Evolutionary conservation across 1,140 invertebrate genomes (phyloP).

Genomic region (Procambarus virginalis): DNA sequence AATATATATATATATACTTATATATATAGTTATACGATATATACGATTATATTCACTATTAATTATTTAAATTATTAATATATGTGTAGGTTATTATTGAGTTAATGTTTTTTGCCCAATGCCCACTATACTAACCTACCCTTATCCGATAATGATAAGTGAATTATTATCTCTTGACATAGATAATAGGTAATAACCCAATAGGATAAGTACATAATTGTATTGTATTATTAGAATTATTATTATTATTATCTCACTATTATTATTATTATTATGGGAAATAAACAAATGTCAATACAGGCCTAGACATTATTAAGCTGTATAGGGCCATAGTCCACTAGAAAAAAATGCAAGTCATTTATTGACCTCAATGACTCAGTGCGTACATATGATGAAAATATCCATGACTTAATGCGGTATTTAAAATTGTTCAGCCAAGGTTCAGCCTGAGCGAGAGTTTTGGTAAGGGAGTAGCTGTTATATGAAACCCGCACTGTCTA

Average conservation of each 20-base stretch:
- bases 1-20: constrained; percentile 16
- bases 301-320: not conserved
- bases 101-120: too few species aligned
- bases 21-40: constrained; percentile 36
- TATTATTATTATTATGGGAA: too few species aligned
- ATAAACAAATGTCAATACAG: not conserved
- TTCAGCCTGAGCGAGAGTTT: not conserved
- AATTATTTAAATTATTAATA: not conserved
- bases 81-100: too few species aligned
- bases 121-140: too few species aligned
- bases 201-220: too few species aligned
- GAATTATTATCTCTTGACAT: too few species aligned
- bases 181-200: too few species aligned
- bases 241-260: too few species aligned
- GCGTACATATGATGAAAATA: constrained; percentile 4
- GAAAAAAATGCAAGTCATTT: not conserved
- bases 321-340: not conserved
- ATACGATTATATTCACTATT: constrained; percentile 10
- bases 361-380: not conserved
- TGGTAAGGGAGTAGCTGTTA: not conserved
- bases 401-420: not conserved
- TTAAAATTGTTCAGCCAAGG: not conserved
- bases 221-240: too few species aligned
- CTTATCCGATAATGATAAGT: too few species aligned
- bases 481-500: not conserved